These are phyloP conservation scores for Temnothorax unifasciatus DNA, from an alignment of 2,888 invertebrate species.

Conservation along the genomic window DNA sequence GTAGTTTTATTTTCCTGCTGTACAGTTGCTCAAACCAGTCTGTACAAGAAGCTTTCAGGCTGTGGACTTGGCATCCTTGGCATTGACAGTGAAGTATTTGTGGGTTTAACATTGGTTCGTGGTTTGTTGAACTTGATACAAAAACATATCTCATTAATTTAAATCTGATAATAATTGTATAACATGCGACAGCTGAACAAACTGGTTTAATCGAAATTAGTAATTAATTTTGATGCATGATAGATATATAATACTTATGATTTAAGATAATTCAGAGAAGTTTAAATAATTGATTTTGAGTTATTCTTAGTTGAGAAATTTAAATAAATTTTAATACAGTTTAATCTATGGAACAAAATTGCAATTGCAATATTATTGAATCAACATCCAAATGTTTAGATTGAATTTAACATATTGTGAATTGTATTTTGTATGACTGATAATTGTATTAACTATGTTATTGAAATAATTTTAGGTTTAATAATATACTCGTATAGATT, in stretches of 20 bases:
- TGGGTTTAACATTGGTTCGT: constrained; percentile 2
- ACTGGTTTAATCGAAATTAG: background rate
- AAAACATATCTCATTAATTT: constrained; percentile 5
- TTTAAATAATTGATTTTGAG: background rate
- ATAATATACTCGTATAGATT: background rate
- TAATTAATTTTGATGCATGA: background rate
- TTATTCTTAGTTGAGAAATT: background rate
- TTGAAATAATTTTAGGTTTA: background rate
- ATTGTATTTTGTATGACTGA: background rate
- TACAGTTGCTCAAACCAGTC: constrained; percentile 52
- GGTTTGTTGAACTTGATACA: background rate
- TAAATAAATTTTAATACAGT: constrained; percentile 3
- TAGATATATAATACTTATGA: background rate
- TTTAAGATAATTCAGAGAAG: background rate
- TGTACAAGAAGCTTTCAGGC: constrained; percentile 2
- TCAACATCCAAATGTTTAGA: background rate
- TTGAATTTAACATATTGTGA: background rate
- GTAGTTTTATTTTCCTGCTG: constrained; percentile 10
- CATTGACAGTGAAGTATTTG: constrained; percentile 41
- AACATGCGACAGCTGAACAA: background rate
- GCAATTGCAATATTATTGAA: background rate
- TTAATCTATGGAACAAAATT: background rate
- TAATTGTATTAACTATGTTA: background rate
- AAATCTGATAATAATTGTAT: background rate
- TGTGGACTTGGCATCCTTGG: constrained; percentile 27